Conservation (phyloP, 2,113 vertebrate genomes). For the Podiceps cristatus region DNA sequence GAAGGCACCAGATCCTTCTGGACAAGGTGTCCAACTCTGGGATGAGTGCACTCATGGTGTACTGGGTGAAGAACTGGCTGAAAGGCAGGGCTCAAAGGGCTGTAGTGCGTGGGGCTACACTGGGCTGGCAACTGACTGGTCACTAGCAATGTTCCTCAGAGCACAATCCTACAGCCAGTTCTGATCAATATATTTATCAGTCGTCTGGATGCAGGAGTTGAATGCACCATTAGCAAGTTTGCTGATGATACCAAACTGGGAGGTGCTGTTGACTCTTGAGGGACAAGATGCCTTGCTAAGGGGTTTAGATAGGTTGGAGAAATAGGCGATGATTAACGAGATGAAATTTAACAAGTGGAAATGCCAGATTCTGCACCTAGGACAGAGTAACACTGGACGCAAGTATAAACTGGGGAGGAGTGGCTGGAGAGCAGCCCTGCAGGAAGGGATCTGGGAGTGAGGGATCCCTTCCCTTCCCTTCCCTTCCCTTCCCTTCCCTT, state of each 20-base stretch:
- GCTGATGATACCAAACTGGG: no score
- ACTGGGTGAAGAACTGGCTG: not conserved
- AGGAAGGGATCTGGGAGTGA: not conserved
- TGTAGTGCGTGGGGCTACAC: not conserved
- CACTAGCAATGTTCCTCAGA: not conserved
- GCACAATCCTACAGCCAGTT: not conserved
- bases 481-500: no score
- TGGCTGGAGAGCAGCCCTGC: not conserved
- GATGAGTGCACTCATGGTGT: not conserved
- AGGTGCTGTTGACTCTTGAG: not conserved
- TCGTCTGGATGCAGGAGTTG: not conserved
- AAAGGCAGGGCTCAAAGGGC: not conserved
- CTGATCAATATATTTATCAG: not conserved
- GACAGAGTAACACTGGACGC: not conserved
- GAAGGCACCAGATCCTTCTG: not conserved
- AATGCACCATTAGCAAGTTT: not conserved
- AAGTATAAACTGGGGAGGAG: fast-evolving
- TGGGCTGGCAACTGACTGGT: fast-evolving
- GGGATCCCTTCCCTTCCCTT: no score
- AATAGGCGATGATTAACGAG: not conserved
- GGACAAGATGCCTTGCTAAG: not conserved
- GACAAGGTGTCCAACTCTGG: no score
- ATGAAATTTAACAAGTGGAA: not conserved
- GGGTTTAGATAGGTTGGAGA: not conserved
- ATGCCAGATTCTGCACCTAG: fast-evolving